These are phyloP conservation scores for Endotricha flammealis DNA, from an alignment of 2,888 invertebrate species.

Conservation along the genomic window DNA sequence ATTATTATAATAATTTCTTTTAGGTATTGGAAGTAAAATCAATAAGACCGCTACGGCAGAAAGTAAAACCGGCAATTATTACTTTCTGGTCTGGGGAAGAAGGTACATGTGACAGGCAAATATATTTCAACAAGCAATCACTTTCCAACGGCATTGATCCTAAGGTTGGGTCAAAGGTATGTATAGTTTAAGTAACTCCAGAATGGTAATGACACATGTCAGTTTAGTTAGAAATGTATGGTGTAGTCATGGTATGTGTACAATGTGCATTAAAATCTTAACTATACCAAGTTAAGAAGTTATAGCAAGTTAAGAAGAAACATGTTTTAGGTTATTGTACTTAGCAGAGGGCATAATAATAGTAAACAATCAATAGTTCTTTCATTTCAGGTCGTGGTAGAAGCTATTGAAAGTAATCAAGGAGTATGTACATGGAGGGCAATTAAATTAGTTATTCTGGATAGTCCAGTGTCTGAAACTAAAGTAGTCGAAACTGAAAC, in stretches of 20 bases:
- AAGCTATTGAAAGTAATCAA: conserved; percentile 86
- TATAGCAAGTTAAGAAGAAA: too few species aligned
- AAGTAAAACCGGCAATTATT: conserved; percentile 71
- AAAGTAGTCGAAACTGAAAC: conserved; percentile 19
- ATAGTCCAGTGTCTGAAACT: conserved; percentile 8
- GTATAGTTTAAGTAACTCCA: too few species aligned
- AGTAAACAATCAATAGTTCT: too few species aligned
- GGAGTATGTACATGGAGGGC: conserved; percentile 79
- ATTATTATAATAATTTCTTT: conserved; percentile 24
- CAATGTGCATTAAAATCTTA: too few species aligned
- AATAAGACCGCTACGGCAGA: conserved; percentile 79
- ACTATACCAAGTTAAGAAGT: too few species aligned
- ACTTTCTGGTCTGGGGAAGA: conserved; percentile 54
- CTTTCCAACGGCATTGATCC: conserved; percentile 76
- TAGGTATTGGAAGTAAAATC: conserved; percentile 80
- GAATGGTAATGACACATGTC: too few species aligned
- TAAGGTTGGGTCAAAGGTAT: conserved; percentile 77
- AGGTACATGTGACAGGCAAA: conserved; percentile 78
- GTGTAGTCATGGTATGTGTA: too few species aligned
- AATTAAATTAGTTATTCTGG: conserved; percentile 46
- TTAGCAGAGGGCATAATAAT: too few species aligned
- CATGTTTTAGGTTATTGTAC: too few species aligned
- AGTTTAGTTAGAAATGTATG: too few species aligned
- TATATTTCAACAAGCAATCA: conserved; percentile 78
- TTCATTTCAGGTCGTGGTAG: conserved; percentile 70